Percentiles rank a stretch among this genome's conserved stretches.
Conservation (phyloP, 2,797 vertebrate species). For the Hirundo rustica region DNA sequence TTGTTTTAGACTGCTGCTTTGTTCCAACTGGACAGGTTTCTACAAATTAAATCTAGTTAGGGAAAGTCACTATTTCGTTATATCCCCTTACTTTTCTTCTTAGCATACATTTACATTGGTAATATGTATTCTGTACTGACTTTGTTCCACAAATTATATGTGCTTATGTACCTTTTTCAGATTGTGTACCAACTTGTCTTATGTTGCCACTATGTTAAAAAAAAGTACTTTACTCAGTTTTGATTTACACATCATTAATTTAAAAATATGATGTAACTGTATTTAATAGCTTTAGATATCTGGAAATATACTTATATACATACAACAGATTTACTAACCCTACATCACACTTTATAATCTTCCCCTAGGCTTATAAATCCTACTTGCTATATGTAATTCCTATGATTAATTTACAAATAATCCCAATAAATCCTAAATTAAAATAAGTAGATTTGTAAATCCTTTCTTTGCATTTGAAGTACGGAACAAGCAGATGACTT, state of each 20-base stretch:
- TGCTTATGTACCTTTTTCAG: background rate
- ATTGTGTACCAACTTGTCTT: background rate
- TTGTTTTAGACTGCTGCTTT: background rate
- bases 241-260: background rate
- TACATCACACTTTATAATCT: background rate
- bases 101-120: background rate
- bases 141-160: background rate
- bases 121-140: background rate
- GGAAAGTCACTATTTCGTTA: background rate
- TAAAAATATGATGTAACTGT: background rate
- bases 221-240: background rate
- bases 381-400: background rate
- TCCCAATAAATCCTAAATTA: constrained; percentile 19
- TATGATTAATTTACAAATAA: constrained; percentile 15
- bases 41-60: background rate
- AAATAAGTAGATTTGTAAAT: constrained; percentile 12
- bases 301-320: background rate
- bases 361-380: background rate
- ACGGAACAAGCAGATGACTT: background rate
- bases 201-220: background rate
- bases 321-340: constrained; percentile 2
- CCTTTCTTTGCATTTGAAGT: background rate
- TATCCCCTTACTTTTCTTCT: background rate
- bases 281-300: background rate
- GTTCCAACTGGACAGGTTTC: background rate